A percentile compares a stretch with the other conserved stretches of the same genome.
Conservation (phyloP, 2,797 vertebrate genomes). For the Taeniopygia guttata region DNA sequence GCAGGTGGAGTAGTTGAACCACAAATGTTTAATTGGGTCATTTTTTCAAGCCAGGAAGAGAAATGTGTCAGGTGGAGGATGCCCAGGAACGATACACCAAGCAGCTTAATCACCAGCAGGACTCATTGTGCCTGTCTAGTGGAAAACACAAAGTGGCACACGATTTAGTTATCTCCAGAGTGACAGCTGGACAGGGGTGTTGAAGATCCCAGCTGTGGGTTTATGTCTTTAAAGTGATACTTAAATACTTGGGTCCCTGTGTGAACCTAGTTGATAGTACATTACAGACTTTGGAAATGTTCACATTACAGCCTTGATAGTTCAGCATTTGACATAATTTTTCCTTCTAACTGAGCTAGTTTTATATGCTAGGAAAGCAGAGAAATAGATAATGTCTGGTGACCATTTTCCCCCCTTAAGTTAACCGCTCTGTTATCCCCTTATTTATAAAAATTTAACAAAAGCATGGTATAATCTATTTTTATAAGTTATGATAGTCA, state of each 20-base stretch:
- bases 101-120: not conserved
- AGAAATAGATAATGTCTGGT: not conserved
- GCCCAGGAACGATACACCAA: not conserved
- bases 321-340: not conserved
- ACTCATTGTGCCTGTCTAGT: not conserved
- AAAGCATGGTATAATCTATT: not conserved
- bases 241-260: not conserved
- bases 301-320: not conserved
- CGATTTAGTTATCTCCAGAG: not conserved
- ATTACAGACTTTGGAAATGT: not conserved
- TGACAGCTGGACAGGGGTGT: not conserved
- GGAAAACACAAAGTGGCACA: not conserved
- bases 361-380: not conserved
- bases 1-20: not conserved
- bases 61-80: not conserved
- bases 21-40: not conserved
- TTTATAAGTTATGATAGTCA: not conserved
- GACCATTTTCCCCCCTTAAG: not conserved
- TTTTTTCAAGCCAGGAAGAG: not conserved
- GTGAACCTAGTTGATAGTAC: not conserved
- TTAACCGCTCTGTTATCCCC: not conserved
- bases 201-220: not conserved
- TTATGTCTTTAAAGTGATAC: not conserved
- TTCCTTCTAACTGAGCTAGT: not conserved
- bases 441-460: not conserved